Evolutionary conservation across 1,140 invertebrate species (phyloP).

Genomic region (Procambarus clarkii): DNA sequence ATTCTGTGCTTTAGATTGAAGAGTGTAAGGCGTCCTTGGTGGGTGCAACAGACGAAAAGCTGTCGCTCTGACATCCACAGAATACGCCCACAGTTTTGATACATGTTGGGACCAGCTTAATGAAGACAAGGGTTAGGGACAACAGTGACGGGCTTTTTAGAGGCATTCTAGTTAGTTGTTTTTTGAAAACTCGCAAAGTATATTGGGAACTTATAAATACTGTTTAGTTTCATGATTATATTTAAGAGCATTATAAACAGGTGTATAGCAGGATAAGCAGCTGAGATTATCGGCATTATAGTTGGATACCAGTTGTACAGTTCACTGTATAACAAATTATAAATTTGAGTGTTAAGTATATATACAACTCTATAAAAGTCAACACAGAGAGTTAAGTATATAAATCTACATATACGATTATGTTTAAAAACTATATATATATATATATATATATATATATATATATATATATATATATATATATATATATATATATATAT

Average conservation of each 20-base stretch:
- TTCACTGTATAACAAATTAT: neutral
- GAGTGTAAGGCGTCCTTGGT: neutral
- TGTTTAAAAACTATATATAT: too few relatives aligned
- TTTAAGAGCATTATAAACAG: conserved; percentile 9
- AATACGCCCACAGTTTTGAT: conserved; percentile 14
- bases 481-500: too few relatives aligned
- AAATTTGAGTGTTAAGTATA: too few relatives aligned
- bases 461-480: too few relatives aligned
- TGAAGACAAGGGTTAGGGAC: neutral
- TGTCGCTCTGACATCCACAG: too few relatives aligned
- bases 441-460: too few relatives aligned
- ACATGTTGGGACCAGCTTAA: conserved; percentile 23
- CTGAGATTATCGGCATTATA: neutral
- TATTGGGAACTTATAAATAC: neutral
- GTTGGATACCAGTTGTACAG: neutral
- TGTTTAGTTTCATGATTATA: conserved; percentile 26
- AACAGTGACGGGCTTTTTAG: neutral
- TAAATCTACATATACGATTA: neutral
- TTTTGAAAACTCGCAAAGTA: neutral
- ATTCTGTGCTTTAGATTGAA: neutral
- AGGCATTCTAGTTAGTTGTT: neutral
- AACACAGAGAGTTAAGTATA: too few relatives aligned
- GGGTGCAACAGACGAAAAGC: too few relatives aligned
- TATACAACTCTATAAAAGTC: too few relatives aligned
- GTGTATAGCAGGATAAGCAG: conserved; percentile 15